These are phyloP conservation scores for Pseudomyrmex dendroicus DNA, from an alignment of 1,140 invertebrate genomes.

Conservation along the genomic window DNA sequence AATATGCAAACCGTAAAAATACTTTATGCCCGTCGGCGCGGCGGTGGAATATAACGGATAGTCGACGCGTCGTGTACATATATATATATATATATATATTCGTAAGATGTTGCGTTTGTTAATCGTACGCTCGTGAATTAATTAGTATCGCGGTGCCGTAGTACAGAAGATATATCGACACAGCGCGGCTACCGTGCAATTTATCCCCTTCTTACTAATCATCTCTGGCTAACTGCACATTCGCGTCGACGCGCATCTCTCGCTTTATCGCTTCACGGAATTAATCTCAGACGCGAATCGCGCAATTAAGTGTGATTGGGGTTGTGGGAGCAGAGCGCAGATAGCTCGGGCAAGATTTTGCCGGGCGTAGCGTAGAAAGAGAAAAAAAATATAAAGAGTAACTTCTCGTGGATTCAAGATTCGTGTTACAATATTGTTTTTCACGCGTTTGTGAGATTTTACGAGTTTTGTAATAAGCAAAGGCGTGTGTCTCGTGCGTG, in stretches of 20 bases:
- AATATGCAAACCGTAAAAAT: constrained; percentile 38
- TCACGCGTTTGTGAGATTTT: too few relatives aligned
- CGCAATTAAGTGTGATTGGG: not conserved
- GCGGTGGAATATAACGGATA: constrained; percentile 25
- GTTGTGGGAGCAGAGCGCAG: too few relatives aligned
- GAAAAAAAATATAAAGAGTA: too few relatives aligned
- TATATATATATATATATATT: not conserved
- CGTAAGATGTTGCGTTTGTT: constrained; percentile 32
- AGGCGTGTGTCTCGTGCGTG: not conserved
- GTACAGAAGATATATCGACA: constrained; percentile 36
- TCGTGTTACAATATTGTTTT: too few relatives aligned
- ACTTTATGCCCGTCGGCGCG: constrained; percentile 3
- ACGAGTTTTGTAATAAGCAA: too few relatives aligned
- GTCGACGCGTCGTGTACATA: not conserved
- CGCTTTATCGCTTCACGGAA: not conserved
- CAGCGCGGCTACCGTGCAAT: constrained; percentile 24
- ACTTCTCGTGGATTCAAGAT: too few relatives aligned
- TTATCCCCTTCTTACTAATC: constrained; percentile 40
- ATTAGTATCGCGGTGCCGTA: constrained; percentile 24
- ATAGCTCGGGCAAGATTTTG: too few relatives aligned
- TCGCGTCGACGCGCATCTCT: constrained; percentile 1
- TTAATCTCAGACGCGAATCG: constrained; percentile 7
- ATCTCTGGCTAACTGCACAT: not conserved
- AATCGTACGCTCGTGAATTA: constrained; percentile 47
- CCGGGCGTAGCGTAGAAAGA: too few relatives aligned